Conservation (phyloP, 1,140 invertebrate genomes). For the Drosophila trapezifrons region DNA sequence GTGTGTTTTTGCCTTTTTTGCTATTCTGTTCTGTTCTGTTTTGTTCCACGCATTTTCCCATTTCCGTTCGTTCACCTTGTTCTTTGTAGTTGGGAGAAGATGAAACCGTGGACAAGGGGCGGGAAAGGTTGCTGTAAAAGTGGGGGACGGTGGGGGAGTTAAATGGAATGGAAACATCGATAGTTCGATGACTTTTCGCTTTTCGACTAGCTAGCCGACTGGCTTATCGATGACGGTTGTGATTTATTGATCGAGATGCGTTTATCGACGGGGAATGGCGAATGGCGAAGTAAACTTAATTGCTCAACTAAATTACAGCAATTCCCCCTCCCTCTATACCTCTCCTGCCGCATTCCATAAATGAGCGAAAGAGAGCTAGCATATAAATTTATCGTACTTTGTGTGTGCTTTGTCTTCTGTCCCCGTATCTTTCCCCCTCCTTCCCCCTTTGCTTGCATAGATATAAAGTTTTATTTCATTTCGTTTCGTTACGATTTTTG, state of each 20-base stretch:
- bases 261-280: slow-evolving; percentile 28
- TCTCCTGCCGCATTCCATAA: slow-evolving; percentile 16
- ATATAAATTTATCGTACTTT: slow-evolving; percentile 56
- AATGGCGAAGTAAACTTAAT: slow-evolving; percentile 41
- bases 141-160: slow-evolving; percentile 13
- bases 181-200: slow-evolving; percentile 42
- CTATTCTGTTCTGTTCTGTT: slow-evolving; percentile 9
- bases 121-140: neutral
- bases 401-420: slow-evolving; percentile 41
- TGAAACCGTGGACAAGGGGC: slow-evolving; percentile 5
- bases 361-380: slow-evolving; percentile 40
- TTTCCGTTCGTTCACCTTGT: slow-evolving; percentile 53
- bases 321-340: slow-evolving; percentile 15
- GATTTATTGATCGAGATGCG: slow-evolving; percentile 45
- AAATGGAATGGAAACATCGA: slow-evolving; percentile 46
- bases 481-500: slow-evolving; percentile 82
- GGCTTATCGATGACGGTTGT: slow-evolving; percentile 35
- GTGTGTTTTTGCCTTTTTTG: slow-evolving; percentile 8
- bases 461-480: slow-evolving; percentile 80
- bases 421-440: slow-evolving; percentile 9
- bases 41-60: slow-evolving; percentile 48
- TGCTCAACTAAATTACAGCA: slow-evolving; percentile 43
- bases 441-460: slow-evolving; percentile 23
- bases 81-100: slow-evolving; percentile 18
- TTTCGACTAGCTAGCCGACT: neutral